phyloP scores from a whole-genome alignment of 2,797 vertebrate genomes.

The Galaxias olidus region DNA sequence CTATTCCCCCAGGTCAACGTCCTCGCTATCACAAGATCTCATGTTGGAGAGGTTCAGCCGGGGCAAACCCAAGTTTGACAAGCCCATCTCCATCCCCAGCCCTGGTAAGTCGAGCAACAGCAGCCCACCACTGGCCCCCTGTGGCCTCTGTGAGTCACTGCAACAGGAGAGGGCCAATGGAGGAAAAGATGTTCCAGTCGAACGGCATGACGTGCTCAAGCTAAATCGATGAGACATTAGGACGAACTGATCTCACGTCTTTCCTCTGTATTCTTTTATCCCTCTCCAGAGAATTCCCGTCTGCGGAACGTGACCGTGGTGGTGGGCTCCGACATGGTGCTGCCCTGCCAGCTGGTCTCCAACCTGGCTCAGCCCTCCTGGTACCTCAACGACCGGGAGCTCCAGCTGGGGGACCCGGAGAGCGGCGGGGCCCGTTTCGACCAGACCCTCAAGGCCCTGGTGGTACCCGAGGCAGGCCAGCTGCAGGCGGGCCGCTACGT shows the following conservation, averaged over 20 bases:
- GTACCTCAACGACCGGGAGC: conserved; percentile 84
- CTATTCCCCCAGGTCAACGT: conserved; percentile 67
- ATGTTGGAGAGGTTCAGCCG: conserved; percentile 78
- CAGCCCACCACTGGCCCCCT: conserved; percentile 48
- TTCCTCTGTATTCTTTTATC: not conserved
- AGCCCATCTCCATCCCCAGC: conserved; percentile 76
- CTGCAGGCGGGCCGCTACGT: conserved; percentile 83
- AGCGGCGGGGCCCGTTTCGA: conserved; percentile 80
- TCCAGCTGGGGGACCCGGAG: conserved; percentile 64
- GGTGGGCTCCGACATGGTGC: conserved; percentile 87
- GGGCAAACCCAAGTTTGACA: conserved; percentile 78
- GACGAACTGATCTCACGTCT: not conserved
- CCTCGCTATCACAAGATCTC: conserved; percentile 80
- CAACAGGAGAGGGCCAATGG: conserved; percentile 10
- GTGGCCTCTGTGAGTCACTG: conserved; percentile 36
- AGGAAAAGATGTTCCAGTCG: conserved; percentile 6
- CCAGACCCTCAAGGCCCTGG: conserved; percentile 80
- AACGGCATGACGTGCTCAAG: not conserved
- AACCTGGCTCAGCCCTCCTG: conserved; percentile 89
- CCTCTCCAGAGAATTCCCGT: conserved; percentile 70
- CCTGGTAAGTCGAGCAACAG: conserved; percentile 68
- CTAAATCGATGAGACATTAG: not conserved
- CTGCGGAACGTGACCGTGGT: conserved; percentile 88
- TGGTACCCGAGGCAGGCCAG: conserved; percentile 78
- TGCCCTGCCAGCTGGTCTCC: conserved; percentile 90